Percentiles rank a stretch among this genome's conserved stretches.
phyloP scores from a whole-genome alignment of 2,113 vertebrate genomes.

The Hippoglossus stenolepis region DNA sequence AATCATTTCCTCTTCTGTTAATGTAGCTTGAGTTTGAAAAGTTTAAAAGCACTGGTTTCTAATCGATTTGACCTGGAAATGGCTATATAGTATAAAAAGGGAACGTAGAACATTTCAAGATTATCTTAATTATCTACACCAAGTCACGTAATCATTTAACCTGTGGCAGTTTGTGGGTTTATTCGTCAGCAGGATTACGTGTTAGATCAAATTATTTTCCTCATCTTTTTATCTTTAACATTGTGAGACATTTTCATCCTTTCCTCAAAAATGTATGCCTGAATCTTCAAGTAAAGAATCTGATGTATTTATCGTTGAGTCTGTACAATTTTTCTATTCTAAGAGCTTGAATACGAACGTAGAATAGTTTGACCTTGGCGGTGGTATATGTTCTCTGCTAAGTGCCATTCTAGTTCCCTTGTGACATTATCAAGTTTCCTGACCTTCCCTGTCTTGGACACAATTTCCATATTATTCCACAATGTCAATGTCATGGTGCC shows the following conservation, averaged over 20 bases:
- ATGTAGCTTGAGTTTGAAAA: neutral
- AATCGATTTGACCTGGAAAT: too few species aligned
- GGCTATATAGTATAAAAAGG: too few species aligned
- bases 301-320: neutral
- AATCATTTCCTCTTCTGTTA: neutral
- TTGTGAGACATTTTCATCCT: too few species aligned
- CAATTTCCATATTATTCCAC: conserved; percentile 16
- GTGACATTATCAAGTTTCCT: neutral
- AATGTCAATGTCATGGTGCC: conserved; percentile 3
- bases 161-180: too few species aligned
- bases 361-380: neutral
- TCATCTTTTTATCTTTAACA: too few species aligned
- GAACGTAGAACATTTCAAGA: too few species aligned
- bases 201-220: too few species aligned
- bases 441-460: neutral
- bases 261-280: too few species aligned
- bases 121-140: too few species aligned
- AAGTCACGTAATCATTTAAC: too few species aligned
- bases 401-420: neutral
- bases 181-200: too few species aligned
- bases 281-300: too few species aligned
- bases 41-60: neutral
- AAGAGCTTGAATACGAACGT: neutral
- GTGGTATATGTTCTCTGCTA: neutral
- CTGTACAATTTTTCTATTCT: neutral